Evolutionary conservation across 2,797 vertebrate genomes (phyloP).

Genomic region (Mus caroli): DNA sequence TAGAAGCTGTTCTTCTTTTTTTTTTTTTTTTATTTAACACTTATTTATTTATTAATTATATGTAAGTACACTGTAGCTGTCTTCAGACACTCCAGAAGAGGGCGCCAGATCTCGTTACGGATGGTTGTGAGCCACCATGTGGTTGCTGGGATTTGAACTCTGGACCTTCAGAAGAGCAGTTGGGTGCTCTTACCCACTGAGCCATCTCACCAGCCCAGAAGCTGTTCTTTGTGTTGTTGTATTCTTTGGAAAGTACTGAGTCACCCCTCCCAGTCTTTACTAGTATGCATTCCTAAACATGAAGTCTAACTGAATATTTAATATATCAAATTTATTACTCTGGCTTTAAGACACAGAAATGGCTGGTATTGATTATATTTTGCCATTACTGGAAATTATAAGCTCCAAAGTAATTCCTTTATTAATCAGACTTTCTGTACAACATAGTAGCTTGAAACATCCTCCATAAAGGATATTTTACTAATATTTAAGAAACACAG

Average conservation of each 20-base stretch:
- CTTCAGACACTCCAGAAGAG: too few relatives aligned
- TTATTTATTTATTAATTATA: too few relatives aligned
- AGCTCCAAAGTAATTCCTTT: not conserved
- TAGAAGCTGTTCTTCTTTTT: not conserved
- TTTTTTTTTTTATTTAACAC: too few relatives aligned
- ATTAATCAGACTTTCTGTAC: not conserved
- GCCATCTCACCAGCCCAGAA: too few relatives aligned
- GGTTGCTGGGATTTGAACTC: too few relatives aligned
- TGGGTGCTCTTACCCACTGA: too few relatives aligned
- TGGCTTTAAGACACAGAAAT: not conserved
- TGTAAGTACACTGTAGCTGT: too few relatives aligned
- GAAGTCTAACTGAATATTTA: conserved; percentile 12
- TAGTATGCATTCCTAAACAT: conserved; percentile 25
- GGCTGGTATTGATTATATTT: not conserved
- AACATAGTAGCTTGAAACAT: not conserved
- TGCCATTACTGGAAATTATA: conserved; percentile 29
- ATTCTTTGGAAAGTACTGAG: not conserved
- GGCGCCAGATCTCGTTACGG: too few relatives aligned
- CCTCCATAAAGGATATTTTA: not conserved
- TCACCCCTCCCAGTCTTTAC: not conserved
- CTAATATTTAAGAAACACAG: not conserved
- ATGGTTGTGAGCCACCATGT: too few relatives aligned
- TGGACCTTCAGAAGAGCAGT: too few relatives aligned
- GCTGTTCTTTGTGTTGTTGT: not conserved
- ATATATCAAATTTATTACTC: conserved; percentile 37